Percentiles rank a stretch among this genome's conserved stretches.
These are phyloP conservation scores for Watsonalla binaria DNA, from an alignment of 2,888 invertebrate genomes.

Conservation along the genomic window DNA sequence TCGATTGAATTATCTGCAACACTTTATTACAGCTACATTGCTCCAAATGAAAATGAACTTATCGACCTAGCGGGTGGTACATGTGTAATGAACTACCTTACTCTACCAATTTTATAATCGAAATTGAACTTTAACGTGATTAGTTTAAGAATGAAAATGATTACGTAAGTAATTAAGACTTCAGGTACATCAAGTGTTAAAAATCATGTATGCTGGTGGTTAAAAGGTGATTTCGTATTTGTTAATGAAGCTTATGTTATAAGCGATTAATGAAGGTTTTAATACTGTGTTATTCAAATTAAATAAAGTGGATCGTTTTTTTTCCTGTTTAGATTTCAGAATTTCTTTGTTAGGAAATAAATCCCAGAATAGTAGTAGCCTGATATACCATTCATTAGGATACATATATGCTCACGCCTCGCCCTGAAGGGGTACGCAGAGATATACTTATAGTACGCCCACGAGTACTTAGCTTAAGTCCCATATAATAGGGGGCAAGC, in stretches of 20 bases:
- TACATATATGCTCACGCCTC: too few relatives aligned
- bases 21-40: conserved; percentile 54
- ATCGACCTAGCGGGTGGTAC: conserved; percentile 68
- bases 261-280: conserved; percentile 7
- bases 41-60: conserved; percentile 52
- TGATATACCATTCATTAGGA: too few relatives aligned
- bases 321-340: too few relatives aligned
- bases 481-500: too few relatives aligned
- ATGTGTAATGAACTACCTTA: conserved; percentile 46
- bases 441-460: too few relatives aligned
- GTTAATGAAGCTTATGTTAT: conserved; percentile 33
- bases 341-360: too few relatives aligned
- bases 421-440: too few relatives aligned
- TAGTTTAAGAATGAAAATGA: conserved; percentile 2
- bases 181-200: conserved; percentile 11
- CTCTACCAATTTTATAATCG: conserved; percentile 21
- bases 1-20: conserved; percentile 65
- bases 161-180: conserved; percentile 4
- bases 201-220: conserved; percentile 25
- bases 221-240: conserved; percentile 49
- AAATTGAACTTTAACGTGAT: conserved; percentile 33
- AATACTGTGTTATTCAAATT: not conserved
- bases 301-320: too few relatives aligned
- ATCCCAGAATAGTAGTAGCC: too few relatives aligned
- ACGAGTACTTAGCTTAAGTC: too few relatives aligned